A percentile compares a stretch with the other conserved stretches of the same genome.
phyloP scores from a whole-genome alignment of 2,888 invertebrate species.

The Lampropteryx suffumata region DNA sequence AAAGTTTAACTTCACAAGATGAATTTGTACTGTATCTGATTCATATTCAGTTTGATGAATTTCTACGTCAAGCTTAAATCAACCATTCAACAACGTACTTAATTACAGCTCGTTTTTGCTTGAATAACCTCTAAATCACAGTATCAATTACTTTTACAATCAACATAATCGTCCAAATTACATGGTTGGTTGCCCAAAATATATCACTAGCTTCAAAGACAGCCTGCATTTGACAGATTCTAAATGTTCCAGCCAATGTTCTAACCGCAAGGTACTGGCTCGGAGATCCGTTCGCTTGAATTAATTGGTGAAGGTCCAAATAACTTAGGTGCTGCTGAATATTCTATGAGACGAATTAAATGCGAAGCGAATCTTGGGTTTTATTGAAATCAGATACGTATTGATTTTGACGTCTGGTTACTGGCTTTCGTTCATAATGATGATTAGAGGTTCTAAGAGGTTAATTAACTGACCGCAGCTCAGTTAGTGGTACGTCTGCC shows the following conservation, averaged over 20 bases:
- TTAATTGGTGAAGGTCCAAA: constrained; percentile 27
- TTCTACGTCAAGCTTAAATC: too few relatives aligned
- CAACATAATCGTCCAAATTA: constrained; percentile 14
- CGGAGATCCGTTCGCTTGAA: constrained; percentile 17
- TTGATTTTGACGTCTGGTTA: constrained; percentile 15
- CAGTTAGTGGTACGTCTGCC: too few relatives aligned
- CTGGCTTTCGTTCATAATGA: background rate
- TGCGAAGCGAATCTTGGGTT: constrained; percentile 19
- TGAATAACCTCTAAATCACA: background rate
- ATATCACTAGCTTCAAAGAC: constrained; percentile 11
- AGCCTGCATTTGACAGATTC: constrained; percentile 26
- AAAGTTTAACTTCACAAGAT: background rate
- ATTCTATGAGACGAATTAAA: constrained; percentile 21
- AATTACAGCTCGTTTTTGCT: background rate
- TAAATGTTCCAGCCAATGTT: constrained; percentile 22
- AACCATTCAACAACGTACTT: too few relatives aligned
- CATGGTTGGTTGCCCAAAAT: constrained; percentile 13
- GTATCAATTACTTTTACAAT: constrained; percentile 9
- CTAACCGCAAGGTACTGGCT: constrained; percentile 19
- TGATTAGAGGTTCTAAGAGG: too few relatives aligned
- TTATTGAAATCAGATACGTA: constrained; percentile 19
- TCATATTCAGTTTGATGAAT: too few relatives aligned
- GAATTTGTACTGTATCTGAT: background rate
- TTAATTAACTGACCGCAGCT: too few relatives aligned
- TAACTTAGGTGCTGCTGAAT: constrained; percentile 26